Evolutionary conservation across 2,797 vertebrate species (phyloP).

Genomic region (Galago senegalensis): DNA sequence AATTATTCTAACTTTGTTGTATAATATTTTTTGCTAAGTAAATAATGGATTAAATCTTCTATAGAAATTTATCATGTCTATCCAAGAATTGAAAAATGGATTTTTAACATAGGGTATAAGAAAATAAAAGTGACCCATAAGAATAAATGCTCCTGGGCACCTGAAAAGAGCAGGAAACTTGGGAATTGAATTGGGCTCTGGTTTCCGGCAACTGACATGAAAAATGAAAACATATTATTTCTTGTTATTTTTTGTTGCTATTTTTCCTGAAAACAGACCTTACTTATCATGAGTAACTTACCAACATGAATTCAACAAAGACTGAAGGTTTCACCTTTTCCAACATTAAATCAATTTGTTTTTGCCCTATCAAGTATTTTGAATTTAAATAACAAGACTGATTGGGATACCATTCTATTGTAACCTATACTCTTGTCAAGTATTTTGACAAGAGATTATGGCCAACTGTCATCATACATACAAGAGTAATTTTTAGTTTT

Average conservation of each 20-base stretch:
- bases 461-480: not conserved
- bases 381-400: not conserved
- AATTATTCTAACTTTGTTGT: not conserved
- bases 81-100: not conserved
- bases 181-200: not conserved
- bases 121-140: conserved; percentile 34
- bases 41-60: not conserved
- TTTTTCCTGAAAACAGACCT: not conserved
- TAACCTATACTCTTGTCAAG: not conserved
- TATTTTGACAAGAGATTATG: not conserved
- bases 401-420: not conserved
- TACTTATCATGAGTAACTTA: not conserved
- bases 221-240: not conserved
- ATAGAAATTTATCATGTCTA: not conserved
- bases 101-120: not conserved
- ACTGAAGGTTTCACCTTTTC: not conserved
- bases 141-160: not conserved
- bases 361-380: not conserved
- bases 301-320: not conserved
- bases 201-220: not conserved
- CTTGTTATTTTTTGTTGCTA: not conserved
- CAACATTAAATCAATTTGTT: not conserved
- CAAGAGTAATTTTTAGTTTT: not conserved
- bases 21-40: not conserved
- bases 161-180: not conserved